Evolutionary conservation across 1,140 invertebrate genomes (phyloP), one percentile per base, ranked within the genome.

Genomic region (Cotesia typhae): DNA sequence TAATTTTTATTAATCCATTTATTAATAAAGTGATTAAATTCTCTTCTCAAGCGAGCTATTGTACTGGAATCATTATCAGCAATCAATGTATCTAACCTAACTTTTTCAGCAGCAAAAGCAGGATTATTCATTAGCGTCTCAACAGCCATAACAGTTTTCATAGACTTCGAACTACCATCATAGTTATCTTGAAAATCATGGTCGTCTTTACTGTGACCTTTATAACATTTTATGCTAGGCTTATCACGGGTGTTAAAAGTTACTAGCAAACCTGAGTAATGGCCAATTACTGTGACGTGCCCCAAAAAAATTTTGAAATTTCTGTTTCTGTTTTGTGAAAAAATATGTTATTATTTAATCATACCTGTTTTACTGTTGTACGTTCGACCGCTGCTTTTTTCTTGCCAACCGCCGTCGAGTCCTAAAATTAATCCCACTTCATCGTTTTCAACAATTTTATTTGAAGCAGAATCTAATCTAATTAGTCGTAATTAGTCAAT

Each of bases 1-100:
- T 73, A 67, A 70, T 73, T 73, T 7, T 37, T 38, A 28, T 73
- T 67, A n/a, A 36, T 41, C 66, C 72, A 73, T 47, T 73, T 73
- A n/a, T 57, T 17, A 20, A 73, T 73, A n/a, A 53, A 12, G 57
- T 69, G 35, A 36, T 73, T 38, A 4, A 59, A 17, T 53, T 35
- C 47, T 36, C 67, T 70, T 5, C 69, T 64, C 12, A 73, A 38
- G 10, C 35, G 10, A 10, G 72, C 53, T 1, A 73, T 60, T 7
- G 72, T 70, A 63, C 52, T 69, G 0, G 72, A 73, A 41, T 73
- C 72, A 51, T 73, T 67, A 51, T 73, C 67, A 4, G 67, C 72
- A 14, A 69, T 70, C 3, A 73, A 35, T 6, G 61, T 70, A n/a
- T 52, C 67, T 36, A 73, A 9, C 36, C 37, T 41, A 20, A 73